Evolutionary conservation across 2,888 invertebrate species (phyloP).

Genomic region (Aleiodes leptofemur): DNA sequence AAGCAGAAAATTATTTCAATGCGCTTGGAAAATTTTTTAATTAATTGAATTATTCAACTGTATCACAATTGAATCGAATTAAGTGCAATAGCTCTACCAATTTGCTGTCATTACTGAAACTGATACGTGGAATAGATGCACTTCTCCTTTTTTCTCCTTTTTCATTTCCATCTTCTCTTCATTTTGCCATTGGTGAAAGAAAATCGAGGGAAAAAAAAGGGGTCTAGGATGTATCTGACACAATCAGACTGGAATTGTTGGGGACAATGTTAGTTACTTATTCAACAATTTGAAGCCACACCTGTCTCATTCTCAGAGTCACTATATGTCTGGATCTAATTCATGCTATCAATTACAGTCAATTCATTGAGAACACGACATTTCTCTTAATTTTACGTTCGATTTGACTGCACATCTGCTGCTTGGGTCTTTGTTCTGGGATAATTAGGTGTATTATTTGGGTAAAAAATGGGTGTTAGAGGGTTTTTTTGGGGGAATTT

Average conservation of each 20-base stretch:
- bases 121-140: background rate
- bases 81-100: conserved; percentile 67
- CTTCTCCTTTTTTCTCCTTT: background rate
- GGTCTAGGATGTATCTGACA: no score
- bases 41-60: conserved; percentile 75
- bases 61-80: conserved; percentile 73
- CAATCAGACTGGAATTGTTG: no score
- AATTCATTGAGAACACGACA: conserved; percentile 16
- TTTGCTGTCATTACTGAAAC: conserved; percentile 68
- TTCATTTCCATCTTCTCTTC: background rate
- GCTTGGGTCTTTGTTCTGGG: background rate
- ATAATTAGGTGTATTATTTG: no score
- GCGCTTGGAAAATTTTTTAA: conserved; percentile 71
- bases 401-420: conserved; percentile 11
- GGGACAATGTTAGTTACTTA: no score
- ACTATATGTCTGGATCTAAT: conserved; percentile 41
- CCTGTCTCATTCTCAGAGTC: no score
- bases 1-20: conserved; percentile 35
- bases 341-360: conserved; percentile 46
- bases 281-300: no score
- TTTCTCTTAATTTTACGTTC: conserved; percentile 21
- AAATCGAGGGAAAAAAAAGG: no score
- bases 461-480: no score
- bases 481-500: no score
- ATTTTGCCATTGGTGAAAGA: background rate